These are phyloP conservation scores for Halisarca cf. caerulea DNA, from an alignment of 37 sponge, comb jelly and placozoan species.

Conservation along the genomic window DNA sequence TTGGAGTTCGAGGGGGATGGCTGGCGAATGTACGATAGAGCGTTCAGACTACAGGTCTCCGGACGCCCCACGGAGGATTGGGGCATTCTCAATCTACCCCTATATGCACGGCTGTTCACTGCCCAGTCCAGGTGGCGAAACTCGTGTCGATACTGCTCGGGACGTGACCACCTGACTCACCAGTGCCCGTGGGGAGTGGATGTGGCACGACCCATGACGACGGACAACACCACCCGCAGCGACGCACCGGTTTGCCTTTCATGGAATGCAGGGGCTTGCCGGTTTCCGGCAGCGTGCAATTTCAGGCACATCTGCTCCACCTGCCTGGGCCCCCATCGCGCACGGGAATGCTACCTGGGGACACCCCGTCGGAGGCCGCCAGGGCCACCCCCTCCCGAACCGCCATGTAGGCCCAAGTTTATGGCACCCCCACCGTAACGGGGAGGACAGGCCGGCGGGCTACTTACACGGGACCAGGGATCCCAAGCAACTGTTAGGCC, in stretches of 20 bases:
- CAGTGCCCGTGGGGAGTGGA: background rate
- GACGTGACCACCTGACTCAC: background rate
- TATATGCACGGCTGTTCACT: slow-evolving; percentile 3
- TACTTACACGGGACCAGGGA: no score
- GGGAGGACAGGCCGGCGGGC: no score
- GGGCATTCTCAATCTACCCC: background rate
- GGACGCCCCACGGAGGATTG: background rate
- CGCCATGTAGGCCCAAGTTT: background rate
- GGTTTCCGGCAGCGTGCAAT: background rate
- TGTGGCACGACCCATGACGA: background rate
- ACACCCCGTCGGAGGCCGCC: background rate
- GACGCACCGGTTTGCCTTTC: slow-evolving; percentile 6
- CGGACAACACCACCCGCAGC: background rate
- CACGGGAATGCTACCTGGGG: background rate
- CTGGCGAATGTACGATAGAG: background rate
- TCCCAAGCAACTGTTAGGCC: no score
- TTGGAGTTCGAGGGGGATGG: background rate
- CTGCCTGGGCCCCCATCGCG: background rate
- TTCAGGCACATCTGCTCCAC: background rate
- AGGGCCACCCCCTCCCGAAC: background rate
- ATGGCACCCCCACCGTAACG: background rate
- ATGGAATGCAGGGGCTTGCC: slow-evolving; percentile 2
- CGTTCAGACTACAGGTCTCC: background rate
- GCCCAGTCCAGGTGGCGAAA: background rate
- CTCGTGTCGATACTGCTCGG: background rate